Evolutionary conservation across 2,888 invertebrate genomes (phyloP).

Genomic region (Caenorhabditis japonica): DNA sequence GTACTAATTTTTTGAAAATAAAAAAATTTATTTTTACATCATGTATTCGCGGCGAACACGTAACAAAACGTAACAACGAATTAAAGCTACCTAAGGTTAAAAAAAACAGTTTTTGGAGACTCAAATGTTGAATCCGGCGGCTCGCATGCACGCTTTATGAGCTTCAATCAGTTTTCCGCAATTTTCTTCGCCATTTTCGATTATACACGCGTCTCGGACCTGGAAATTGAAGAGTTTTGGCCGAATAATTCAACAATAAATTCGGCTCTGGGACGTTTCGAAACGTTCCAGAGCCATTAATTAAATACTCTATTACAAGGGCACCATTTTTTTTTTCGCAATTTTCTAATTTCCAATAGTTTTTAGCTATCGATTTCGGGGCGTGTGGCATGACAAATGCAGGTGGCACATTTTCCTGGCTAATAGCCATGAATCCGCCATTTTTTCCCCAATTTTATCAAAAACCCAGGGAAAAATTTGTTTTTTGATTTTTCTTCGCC

Average conservation of each 20-base stretch:
- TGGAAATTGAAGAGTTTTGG: slow-evolving; percentile 47
- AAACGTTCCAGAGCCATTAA: no score
- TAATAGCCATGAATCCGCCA: no score
- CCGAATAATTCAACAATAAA: not conserved
- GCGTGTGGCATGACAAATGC: no score
- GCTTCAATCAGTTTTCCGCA: slow-evolving; percentile 92
- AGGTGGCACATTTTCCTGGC: no score
- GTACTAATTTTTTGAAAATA: no score
- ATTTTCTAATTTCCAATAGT: not conserved
- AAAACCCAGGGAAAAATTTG: no score
- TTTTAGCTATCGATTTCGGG: no score
- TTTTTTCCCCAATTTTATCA: no score
- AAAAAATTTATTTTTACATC: no score
- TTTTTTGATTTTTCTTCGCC: no score
- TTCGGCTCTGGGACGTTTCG: not conserved
- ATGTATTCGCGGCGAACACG: no score
- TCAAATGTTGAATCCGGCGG: slow-evolving; percentile 94
- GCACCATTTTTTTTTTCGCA: not conserved
- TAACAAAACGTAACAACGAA: slow-evolving; percentile 2
- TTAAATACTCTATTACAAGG: no score
- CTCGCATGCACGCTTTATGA: slow-evolving; percentile 95
- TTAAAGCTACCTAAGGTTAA: slow-evolving; percentile 11
- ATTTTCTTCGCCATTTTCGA: slow-evolving; percentile 85
- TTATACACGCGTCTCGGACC: slow-evolving; percentile 79
- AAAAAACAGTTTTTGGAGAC: not conserved